Evolutionary conservation across 2,797 vertebrate genomes (phyloP).

Genomic region (Valencia hispanica): DNA sequence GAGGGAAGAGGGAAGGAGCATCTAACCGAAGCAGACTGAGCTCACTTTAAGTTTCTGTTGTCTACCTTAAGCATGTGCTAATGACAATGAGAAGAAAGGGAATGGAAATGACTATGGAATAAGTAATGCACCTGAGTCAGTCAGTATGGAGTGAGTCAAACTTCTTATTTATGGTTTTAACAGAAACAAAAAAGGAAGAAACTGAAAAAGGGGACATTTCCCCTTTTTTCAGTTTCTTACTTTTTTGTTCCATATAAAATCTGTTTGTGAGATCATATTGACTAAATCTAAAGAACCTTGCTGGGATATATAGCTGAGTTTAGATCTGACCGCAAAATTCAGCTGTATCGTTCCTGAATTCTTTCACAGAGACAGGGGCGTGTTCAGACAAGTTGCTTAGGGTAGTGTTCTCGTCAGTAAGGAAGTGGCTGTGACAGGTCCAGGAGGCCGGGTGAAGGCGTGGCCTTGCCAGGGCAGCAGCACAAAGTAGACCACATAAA

Average conservation of each 20-base stretch:
- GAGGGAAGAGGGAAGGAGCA: neutral
- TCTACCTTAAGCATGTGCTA: constrained; percentile 6
- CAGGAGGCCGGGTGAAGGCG: constrained; percentile 47
- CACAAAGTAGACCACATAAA: constrained; percentile 52
- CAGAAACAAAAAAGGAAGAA: constrained; percentile 2
- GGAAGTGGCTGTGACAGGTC: constrained; percentile 55
- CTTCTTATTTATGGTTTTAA: constrained; percentile 17
- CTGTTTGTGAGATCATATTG: neutral
- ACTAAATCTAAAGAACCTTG: neutral
- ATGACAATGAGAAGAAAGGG: neutral
- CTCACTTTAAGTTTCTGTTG: neutral
- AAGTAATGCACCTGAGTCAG: neutral
- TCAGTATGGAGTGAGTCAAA: neutral
- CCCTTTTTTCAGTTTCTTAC: too few species aligned
- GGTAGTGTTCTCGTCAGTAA: constrained; percentile 21
- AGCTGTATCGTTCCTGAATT: constrained; percentile 47
- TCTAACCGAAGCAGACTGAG: neutral
- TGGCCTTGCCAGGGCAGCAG: constrained; percentile 37
- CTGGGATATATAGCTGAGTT: neutral
- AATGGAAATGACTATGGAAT: constrained; percentile 25
- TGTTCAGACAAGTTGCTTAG: constrained; percentile 47
- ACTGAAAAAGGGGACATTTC: neutral
- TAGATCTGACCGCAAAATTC: neutral
- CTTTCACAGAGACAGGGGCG: constrained; percentile 27
- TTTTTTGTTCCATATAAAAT: too few species aligned